Conservation (phyloP, 1,140 invertebrate species). For the Lanistes nyassanus region DNA sequence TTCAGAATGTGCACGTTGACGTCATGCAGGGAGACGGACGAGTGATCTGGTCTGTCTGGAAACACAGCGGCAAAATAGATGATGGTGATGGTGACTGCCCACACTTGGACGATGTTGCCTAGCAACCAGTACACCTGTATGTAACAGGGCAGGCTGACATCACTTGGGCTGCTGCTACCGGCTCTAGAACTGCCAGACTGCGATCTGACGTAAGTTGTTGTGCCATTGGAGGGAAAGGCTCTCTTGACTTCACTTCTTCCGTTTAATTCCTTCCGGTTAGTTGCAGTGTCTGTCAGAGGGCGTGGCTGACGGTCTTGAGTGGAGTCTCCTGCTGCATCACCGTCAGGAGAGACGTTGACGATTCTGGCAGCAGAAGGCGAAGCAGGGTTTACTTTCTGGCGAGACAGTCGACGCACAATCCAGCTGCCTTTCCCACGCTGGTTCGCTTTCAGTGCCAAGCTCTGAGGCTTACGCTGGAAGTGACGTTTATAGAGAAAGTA, state of each 20-base stretch:
- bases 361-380: no score
- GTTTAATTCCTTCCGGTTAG: background rate
- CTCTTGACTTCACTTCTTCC: background rate
- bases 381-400: no score
- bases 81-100: slow-evolving; percentile 41
- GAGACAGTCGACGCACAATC: no score
- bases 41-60: slow-evolving; percentile 16
- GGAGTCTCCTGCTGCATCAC: background rate
- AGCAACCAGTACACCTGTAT: slow-evolving; percentile 47
- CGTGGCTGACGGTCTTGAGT: background rate
- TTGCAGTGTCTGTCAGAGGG: background rate
- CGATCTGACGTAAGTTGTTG: background rate
- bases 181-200: background rate
- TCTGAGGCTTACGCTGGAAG: no score
- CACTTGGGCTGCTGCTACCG: background rate
- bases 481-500: background rate
- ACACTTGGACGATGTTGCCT: slow-evolving; percentile 37
- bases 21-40: slow-evolving; percentile 1
- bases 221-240: background rate
- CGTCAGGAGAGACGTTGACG: no score
- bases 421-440: no score
- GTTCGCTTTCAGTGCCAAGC: no score
- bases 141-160: slow-evolving; percentile 31
- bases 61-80: slow-evolving; percentile 50
- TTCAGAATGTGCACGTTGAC: slow-evolving; percentile 48